Evolutionary conservation across 2,797 vertebrate genomes (phyloP).

Genomic region (Pseudotriccus pelzelni): DNA sequence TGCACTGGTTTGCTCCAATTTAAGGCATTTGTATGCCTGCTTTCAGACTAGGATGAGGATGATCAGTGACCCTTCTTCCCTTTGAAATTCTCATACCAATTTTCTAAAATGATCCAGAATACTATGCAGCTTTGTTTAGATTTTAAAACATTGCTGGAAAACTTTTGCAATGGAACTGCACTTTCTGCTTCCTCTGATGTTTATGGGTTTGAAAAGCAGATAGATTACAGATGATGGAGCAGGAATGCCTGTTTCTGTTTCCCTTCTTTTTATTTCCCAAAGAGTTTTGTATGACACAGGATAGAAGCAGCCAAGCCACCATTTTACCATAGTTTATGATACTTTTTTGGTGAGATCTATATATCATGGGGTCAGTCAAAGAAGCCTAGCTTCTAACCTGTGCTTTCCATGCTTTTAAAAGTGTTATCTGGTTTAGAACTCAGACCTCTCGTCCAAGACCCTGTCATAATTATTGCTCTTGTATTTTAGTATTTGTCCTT

Average conservation of each 20-base stretch:
- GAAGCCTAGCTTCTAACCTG: background rate
- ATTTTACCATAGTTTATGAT: background rate
- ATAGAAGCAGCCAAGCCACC: background rate
- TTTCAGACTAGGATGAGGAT: background rate
- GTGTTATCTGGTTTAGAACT: background rate
- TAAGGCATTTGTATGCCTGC: background rate
- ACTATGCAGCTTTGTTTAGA: background rate
- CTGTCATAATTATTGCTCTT: constrained; percentile 27
- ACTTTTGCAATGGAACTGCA: background rate
- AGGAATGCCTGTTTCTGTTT: background rate
- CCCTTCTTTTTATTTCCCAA: background rate
- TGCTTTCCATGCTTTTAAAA: background rate
- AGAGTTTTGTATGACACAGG: background rate
- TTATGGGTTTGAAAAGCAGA: background rate
- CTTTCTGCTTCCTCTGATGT: background rate
- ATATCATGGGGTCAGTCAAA: background rate
- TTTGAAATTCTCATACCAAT: background rate
- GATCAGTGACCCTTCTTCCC: background rate
- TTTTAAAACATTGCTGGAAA: background rate
- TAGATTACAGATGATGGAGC: background rate
- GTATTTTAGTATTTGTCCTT: constrained; percentile 29
- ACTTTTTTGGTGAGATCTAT: background rate
- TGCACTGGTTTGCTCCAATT: background rate
- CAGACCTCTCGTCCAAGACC: background rate
- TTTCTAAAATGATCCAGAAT: background rate